Evolutionary conservation across 1,140 invertebrate genomes (phyloP).

Genomic region (Potamilus streckersoni): DNA sequence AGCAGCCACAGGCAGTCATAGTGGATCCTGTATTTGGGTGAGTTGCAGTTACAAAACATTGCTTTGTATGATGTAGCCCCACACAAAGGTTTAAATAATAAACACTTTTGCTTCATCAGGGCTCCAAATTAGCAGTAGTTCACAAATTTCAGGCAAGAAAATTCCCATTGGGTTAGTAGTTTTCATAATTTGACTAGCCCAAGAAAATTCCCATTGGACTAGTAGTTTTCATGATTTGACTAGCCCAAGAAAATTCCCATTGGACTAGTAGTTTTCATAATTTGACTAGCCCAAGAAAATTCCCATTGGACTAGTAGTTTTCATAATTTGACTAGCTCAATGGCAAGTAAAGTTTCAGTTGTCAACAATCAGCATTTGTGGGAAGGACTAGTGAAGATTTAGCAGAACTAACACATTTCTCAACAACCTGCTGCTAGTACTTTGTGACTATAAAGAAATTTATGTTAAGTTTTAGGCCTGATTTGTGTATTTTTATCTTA

Average conservation of each 20-base stretch:
- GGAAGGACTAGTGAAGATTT: too few species aligned
- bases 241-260: too few species aligned
- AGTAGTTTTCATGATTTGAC: not conserved
- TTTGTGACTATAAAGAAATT: too few species aligned
- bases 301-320: not conserved
- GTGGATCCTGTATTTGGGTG: conserved; percentile 83
- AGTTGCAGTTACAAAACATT: conserved; percentile 8
- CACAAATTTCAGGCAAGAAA: not conserved
- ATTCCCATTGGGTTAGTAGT: not conserved
- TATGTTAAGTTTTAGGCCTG: too few species aligned
- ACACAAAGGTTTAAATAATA: not conserved
- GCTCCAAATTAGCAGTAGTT: not conserved
- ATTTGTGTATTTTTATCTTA: too few species aligned
- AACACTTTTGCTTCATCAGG: not conserved
- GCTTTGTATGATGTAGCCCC: not conserved
- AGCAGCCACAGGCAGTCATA: conserved; percentile 92
- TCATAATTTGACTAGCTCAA: not conserved
- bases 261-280: not conserved
- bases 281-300: not conserved
- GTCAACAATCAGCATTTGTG: too few species aligned
- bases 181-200: too few species aligned
- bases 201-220: too few species aligned
- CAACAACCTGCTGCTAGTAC: too few species aligned
- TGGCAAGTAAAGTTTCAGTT: too few species aligned
- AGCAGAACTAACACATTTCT: not conserved